Evolutionary conservation across 1,140 invertebrate species (phyloP).

Genomic region (Drosophila nikananu): DNA sequence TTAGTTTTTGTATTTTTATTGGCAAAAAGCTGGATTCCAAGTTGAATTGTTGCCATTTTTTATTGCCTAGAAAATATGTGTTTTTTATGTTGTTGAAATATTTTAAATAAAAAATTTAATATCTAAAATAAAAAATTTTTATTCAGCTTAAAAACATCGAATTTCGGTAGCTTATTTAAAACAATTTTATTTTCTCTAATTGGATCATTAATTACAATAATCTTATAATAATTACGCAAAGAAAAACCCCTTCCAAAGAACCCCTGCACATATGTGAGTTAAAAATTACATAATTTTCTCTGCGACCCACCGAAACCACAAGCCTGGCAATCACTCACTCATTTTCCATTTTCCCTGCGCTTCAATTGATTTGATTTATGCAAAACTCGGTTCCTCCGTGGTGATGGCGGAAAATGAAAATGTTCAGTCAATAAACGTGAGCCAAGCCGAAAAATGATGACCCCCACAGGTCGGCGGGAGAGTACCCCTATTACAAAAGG

Average conservation of each 20-base stretch:
- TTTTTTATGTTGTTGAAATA: neutral
- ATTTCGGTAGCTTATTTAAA: no score
- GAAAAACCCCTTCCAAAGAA: neutral
- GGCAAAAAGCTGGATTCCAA: neutral
- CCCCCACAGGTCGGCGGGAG: conserved; percentile 29
- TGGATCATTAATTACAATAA: no score
- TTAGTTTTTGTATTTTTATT: conserved; percentile 8
- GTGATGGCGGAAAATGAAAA: conserved; percentile 28
- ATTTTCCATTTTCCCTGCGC: conserved; percentile 2
- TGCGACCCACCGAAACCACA: conserved; percentile 3
- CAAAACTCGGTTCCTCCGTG: conserved; percentile 19
- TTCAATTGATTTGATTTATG: conserved; percentile 43
- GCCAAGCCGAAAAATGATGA: conserved; percentile 27
- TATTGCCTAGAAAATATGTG: neutral
- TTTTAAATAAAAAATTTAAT: no score
- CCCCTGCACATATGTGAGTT: neutral
- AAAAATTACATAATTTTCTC: conserved; percentile 13
- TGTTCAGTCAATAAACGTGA: conserved; percentile 51
- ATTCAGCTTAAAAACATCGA: no score
- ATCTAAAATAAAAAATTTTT: no score
- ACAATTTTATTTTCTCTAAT: no score
- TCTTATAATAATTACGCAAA: neutral
- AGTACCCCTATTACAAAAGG: conserved; percentile 23
- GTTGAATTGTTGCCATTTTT: neutral
- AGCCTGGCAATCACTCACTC: conserved; percentile 24